phyloP scores from a whole-genome alignment of 2,797 vertebrate genomes.

The Phoeniculus purpureus region DNA sequence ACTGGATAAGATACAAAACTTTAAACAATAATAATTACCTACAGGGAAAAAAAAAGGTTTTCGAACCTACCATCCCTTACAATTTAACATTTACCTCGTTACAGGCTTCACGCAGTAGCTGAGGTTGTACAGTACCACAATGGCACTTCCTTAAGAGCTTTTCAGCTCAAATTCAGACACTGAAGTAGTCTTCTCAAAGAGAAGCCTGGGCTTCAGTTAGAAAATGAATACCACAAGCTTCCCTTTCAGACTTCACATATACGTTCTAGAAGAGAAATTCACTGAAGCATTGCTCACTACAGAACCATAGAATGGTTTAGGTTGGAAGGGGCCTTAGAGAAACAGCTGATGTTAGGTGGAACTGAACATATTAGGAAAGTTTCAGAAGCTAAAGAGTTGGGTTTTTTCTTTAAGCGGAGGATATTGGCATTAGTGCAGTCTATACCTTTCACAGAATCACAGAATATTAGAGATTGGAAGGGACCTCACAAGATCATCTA shows the following conservation, averaged over 20 bases:
- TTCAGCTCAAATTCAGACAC: background rate
- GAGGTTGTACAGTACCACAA: background rate
- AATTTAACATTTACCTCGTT: background rate
- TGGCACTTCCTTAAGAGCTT: background rate
- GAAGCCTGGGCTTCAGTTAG: background rate
- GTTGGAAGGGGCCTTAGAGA: no score
- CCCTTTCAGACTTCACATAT: background rate
- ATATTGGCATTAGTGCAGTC: no score
- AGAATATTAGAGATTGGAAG: no score
- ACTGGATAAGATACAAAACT: background rate
- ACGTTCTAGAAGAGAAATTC: background rate
- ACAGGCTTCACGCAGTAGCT: background rate
- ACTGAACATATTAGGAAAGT: background rate
- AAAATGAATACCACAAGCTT: background rate
- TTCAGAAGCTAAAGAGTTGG: no score
- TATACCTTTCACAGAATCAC: no score
- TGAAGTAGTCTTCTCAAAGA: background rate
- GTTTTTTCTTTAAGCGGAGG: no score
- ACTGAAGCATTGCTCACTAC: background rate
- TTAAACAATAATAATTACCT: no score
- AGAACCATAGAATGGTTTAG: no score
- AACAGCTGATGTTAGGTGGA: background rate
- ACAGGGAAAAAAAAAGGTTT: accelerated
- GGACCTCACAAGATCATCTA: no score
- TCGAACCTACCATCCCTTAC: background rate